Evolutionary conservation across 92 coral and sea anemone species (phyloP), one percentile per base, ranked within the genome.

Genomic region (Pocillopora meandrina): DNA sequence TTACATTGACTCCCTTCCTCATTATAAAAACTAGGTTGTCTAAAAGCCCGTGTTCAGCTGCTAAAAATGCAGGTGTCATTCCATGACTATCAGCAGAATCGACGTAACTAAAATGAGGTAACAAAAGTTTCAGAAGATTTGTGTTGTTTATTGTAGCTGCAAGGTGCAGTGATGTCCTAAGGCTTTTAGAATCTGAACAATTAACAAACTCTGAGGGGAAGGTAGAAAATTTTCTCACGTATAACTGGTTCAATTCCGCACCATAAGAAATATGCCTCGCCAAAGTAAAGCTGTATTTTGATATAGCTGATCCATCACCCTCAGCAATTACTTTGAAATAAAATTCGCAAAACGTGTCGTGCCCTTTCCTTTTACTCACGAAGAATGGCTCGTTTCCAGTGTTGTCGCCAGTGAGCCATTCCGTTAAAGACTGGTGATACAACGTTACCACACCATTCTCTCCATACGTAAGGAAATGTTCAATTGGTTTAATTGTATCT

Each of bases 21-120:
- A 90, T 79, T 23, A 89, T 79, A 0, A 81, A 34, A 36, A 76
- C 72, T 60, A 93, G 42, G 31, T 84, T 91, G 61, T 81, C 87
- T 1, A 93, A 61, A 90, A 61, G 77, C 17, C 97, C 91, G 56
- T 70, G 84, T 10, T 84, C 62, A 65, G 91, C 94, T 14, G 97
- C 93, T 31, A 87, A 70, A 72, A 91, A 79, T 69, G 97, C 94
- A 17, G 97, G 97, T 10, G 94, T 93, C 10, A 78, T 75, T 36
- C 90, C 90, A 7, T 56, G 65, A 5, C 16, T 69, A 55, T 93
- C 93, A 14, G 18, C 56, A 61, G 76, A 35, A 55, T 91, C 94
- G 12, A 89, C 76, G 23, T 17, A 34, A 15, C 70, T 74, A 7
- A 91, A 91, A 67, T 81, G 82, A 0, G 59, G 86, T 5, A 85